Evolutionary conservation across 1,140 invertebrate species (phyloP), one percentile per base, ranked within the genome.

Genomic region (Drosophila simulans): DNA sequence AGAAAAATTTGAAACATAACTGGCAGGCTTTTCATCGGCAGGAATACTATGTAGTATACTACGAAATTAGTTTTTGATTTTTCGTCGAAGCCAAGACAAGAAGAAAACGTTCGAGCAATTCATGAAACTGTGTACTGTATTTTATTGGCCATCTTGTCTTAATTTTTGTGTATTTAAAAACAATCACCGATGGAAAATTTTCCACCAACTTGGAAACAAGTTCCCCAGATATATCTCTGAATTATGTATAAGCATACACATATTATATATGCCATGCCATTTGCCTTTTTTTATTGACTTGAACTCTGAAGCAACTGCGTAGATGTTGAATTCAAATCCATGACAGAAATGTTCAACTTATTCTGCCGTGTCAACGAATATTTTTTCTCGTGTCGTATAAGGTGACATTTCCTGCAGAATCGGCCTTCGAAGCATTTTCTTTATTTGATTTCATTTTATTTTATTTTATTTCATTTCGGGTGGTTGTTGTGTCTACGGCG

Each of bases 331-430:
- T 37, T 13, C 42, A 39, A 49, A 37, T 22, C 31, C 48, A 17
- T 22, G 52, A 39, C 13, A 45, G 40, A 55, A 69, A 43, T 68
- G n/a, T 48, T 55, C 4, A 54, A 70, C 35, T 27, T 69, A 37
- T 56, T 69, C 25, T 77, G 82, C 81, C 70, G 25, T 73, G 82
- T 82, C 82, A 82, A 76, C 84, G 39, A 63, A 70, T 70, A 45
- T 58, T 82, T 63, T 46, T 42, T 42, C 17, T 46, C 35, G 45
- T 71, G 56, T 70, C 69, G 82, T 82, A 55, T 86, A 82, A 72
- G 82, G 83, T 86, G 79, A 79, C 82, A 82, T 86, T 86, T 86
- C 82, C 82, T 86, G 82, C 39, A 54, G 46, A 80, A 80, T 80
- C 60, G 81, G 82, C 73, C 82, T 84, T 80, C 73, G 54, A 56